phyloP scores from a whole-genome alignment of 2,888 invertebrate species.

The Disparrhopalites patrizii region DNA sequence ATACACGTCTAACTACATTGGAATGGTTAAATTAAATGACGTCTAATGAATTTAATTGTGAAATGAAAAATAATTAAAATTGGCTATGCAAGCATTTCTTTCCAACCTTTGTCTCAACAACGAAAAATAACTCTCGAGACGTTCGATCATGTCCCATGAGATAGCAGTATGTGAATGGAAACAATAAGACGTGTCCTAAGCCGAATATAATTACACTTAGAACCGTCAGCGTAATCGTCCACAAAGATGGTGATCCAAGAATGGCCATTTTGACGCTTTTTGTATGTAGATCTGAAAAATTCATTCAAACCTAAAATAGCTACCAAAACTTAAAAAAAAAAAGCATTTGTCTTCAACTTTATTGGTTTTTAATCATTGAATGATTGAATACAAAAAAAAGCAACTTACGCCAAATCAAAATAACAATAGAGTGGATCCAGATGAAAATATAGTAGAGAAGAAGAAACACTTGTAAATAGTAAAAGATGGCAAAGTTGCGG shows the following conservation, averaged over 20 bases:
- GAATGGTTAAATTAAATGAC: no score
- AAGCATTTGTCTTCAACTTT: no score
- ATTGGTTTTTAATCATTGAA: no score
- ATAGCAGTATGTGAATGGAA: slow-evolving; percentile 11
- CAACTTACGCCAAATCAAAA: neutral
- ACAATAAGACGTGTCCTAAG: slow-evolving; percentile 1
- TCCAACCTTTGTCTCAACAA: neutral
- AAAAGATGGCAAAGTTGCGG: slow-evolving; percentile 4
- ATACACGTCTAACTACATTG: no score
- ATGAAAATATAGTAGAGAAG: neutral
- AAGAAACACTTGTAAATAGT: slow-evolving; percentile 7
- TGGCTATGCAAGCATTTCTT: no score
- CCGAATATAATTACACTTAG: neutral
- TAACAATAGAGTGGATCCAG: neutral
- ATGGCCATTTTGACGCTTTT: neutral
- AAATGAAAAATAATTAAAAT: no score
- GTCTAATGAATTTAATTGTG: no score
- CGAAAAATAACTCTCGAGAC: slow-evolving; percentile 9
- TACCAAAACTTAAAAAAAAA: no score
- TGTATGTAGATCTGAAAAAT: neutral
- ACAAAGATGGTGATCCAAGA: neutral
- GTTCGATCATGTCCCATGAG: slow-evolving; percentile 7
- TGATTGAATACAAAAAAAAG: no score
- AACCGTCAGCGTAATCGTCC: neutral
- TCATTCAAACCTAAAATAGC: no score